A percentile compares a stretch with the other conserved stretches of the same genome.
phyloP scores from a whole-genome alignment of 1,140 invertebrate species.

The Drosophila yakuba region DNA sequence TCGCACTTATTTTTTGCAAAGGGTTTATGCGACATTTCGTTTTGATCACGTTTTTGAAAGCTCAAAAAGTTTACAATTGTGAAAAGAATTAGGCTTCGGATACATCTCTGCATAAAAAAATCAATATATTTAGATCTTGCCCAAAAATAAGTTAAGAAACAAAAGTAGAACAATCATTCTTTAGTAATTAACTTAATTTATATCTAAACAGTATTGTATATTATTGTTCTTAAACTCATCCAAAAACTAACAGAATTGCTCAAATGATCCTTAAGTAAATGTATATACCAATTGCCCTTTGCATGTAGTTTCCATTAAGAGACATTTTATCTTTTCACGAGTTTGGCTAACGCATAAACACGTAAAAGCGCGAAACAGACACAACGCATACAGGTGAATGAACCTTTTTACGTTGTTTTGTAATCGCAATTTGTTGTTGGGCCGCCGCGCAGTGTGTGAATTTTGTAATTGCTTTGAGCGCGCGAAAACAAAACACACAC shows the following conservation, averaged over 20 bases:
- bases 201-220: too few species aligned
- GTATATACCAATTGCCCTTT: too few species aligned
- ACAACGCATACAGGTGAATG: constrained; percentile 76
- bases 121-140: too few species aligned
- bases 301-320: neutral
- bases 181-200: too few species aligned
- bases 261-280: too few species aligned
- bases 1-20: constrained; percentile 19
- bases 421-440: constrained; percentile 67
- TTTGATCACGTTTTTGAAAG: neutral
- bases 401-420: constrained; percentile 81
- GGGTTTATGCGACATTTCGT: constrained; percentile 30
- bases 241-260: too few species aligned
- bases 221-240: too few species aligned
- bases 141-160: too few species aligned
- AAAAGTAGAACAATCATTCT: too few species aligned
- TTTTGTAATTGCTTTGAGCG: constrained; percentile 62
- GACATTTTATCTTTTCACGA: neutral
- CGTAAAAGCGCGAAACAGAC: constrained; percentile 34
- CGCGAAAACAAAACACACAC: constrained; percentile 29
- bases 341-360: constrained; percentile 33
- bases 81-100: too few species aligned
- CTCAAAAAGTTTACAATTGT: neutral
- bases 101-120: too few species aligned
- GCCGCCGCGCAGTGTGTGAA: constrained; percentile 27